Evolutionary conservation across 2,113 vertebrate genomes (phyloP).

Genomic region (Sprattus sprattus): DNA sequence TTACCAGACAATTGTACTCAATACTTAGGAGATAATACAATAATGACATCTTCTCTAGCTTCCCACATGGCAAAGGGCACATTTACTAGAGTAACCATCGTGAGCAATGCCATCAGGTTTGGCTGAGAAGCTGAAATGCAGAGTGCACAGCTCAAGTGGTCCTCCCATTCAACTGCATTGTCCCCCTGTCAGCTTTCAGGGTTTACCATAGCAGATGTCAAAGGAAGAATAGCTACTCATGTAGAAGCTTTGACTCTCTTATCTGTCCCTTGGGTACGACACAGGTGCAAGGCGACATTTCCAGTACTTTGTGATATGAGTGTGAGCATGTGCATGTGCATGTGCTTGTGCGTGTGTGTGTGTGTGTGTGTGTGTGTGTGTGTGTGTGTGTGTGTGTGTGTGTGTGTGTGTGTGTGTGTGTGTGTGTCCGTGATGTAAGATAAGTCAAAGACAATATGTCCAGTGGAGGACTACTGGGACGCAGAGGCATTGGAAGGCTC

Average conservation of each 20-base stretch:
- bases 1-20: neutral
- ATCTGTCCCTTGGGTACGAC: slow-evolving; percentile 61
- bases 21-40: neutral
- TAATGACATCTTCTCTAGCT: neutral
- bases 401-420: neutral
- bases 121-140: neutral
- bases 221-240: slow-evolving; percentile 62
- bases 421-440: neutral
- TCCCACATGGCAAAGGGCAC: slow-evolving; percentile 23
- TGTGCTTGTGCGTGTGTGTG: slow-evolving; percentile 7
- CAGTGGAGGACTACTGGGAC: slow-evolving; percentile 22
- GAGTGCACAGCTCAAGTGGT: slow-evolving; percentile 47
- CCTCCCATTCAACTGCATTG: slow-evolving; percentile 60
- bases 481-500: slow-evolving; percentile 25
- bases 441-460: slow-evolving; percentile 13
- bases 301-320: slow-evolving; percentile 31
- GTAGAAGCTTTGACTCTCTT: slow-evolving; percentile 65
- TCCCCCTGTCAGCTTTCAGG: slow-evolving; percentile 55
- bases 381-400: slow-evolving; percentile 25
- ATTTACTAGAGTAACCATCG: slow-evolving; percentile 21
- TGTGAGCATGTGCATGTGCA: slow-evolving; percentile 6
- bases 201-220: slow-evolving; percentile 69
- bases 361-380: slow-evolving; percentile 33
- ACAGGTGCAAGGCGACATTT: slow-evolving; percentile 64
- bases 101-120: slow-evolving; percentile 6